Evolutionary conservation across 1,140 invertebrate genomes (phyloP).

Genomic region (Papilio machaon): DNA sequence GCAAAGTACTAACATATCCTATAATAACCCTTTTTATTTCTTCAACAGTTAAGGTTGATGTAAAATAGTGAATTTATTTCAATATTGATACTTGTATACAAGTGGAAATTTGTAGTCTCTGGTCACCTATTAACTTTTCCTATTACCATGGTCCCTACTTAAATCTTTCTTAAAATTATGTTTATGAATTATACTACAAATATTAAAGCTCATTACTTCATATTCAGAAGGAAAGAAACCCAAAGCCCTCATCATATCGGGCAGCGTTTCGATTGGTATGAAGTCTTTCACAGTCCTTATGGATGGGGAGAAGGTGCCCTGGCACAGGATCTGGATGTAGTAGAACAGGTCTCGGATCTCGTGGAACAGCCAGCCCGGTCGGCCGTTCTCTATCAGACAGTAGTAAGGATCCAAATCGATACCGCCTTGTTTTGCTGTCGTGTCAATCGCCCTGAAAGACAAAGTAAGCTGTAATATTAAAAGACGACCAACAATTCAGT

Average conservation of each 20-base stretch:
- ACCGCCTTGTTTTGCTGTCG: slow-evolving; percentile 79
- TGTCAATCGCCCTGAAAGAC: slow-evolving; percentile 80
- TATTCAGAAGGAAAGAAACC: slow-evolving; percentile 88
- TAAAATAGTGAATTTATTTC: no score
- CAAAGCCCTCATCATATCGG: slow-evolving; percentile 88
- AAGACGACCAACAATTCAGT: background rate
- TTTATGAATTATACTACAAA: background rate
- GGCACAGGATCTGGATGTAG: slow-evolving; percentile 87
- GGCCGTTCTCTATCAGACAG: slow-evolving; percentile 82
- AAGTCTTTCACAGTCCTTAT: slow-evolving; percentile 82
- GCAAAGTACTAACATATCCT: no score
- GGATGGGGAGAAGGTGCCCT: slow-evolving; percentile 85
- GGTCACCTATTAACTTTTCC: no score
- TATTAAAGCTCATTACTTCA: slow-evolving; percentile 76
- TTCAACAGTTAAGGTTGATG: no score
- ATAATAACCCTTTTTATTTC: no score
- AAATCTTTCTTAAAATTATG: no score
- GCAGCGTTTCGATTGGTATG: slow-evolving; percentile 85
- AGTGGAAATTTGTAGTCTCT: no score
- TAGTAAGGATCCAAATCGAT: slow-evolving; percentile 83
- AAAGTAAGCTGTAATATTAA: slow-evolving; percentile 4
- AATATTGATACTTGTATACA: no score
- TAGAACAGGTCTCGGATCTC: slow-evolving; percentile 89
- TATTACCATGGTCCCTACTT: no score
- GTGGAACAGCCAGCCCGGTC: slow-evolving; percentile 85